Evolutionary conservation across 1,140 invertebrate species (phyloP).

Genomic region (Trichomalopsis sarcophagae): DNA sequence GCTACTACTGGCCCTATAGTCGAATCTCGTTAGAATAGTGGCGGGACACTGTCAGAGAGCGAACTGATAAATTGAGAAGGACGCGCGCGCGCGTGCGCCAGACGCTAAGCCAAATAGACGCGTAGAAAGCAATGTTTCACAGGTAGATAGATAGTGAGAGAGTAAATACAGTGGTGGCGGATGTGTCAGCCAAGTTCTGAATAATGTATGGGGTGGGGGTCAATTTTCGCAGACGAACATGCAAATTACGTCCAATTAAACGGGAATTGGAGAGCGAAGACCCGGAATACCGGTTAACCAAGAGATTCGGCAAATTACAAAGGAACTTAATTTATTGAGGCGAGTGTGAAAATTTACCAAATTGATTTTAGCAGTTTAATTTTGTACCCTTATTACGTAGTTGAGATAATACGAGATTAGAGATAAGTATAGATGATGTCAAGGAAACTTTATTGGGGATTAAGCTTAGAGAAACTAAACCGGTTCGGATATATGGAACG

Average conservation of each 20-base stretch:
- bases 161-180: not conserved
- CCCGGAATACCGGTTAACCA: not conserved
- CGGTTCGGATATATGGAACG: too few relatives aligned
- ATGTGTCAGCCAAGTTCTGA: not conserved
- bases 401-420: too few relatives aligned
- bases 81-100: not conserved
- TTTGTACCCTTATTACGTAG: too few relatives aligned
- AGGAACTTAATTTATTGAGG: not conserved
- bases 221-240: conserved; percentile 17
- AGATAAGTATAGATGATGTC: too few relatives aligned
- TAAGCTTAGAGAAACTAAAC: too few relatives aligned
- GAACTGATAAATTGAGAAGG: not conserved
- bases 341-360: not conserved
- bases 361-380: too few relatives aligned
- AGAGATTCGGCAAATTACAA: not conserved
- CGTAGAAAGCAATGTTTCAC: not conserved
- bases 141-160: not conserved
- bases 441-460: too few relatives aligned
- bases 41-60: not conserved
- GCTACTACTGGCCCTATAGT: not conserved
- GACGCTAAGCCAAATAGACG: not conserved
- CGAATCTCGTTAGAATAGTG: not conserved
- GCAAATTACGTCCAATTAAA: conserved; percentile 21
- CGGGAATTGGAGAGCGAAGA: not conserved
- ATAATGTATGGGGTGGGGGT: conserved; percentile 8